phyloP scores from a whole-genome alignment of 2,113 vertebrate genomes.

The Theristicus caerulescens region DNA sequence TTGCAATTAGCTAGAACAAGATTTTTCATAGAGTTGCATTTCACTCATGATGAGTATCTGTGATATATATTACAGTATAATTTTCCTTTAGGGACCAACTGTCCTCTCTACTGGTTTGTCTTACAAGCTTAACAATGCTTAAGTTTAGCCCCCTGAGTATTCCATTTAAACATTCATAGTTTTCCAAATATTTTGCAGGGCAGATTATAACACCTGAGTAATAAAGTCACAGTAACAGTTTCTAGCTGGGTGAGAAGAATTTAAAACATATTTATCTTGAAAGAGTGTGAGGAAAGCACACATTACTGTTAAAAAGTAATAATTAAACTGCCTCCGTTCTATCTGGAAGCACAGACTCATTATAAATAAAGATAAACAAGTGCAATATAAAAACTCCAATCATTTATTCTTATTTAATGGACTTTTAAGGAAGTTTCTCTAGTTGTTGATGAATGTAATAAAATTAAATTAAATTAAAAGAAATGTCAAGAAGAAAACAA shows the following conservation, averaged over 20 bases:
- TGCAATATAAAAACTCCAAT: conserved; percentile 35
- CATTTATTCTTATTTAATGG: conserved; percentile 72
- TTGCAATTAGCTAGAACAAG: not conserved
- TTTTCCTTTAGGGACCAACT: not conserved
- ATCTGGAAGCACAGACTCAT: conserved; percentile 52
- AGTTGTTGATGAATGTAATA: conserved; percentile 70
- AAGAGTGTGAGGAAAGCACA: conserved; percentile 3
- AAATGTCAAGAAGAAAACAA: conserved; percentile 75
- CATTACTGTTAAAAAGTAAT: conserved; percentile 62
- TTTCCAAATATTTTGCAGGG: conserved; percentile 55
- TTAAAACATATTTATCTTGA: conserved; percentile 60
- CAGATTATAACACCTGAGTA: not conserved
- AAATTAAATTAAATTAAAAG: conserved; percentile 75
- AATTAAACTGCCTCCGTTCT: conserved; percentile 56
- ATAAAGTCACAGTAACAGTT: conserved; percentile 35
- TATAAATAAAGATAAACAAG: conserved; percentile 77
- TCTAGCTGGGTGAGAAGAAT: conserved; percentile 25
- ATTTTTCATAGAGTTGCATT: not conserved
- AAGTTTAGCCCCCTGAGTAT: not conserved
- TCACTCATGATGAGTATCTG: not conserved
- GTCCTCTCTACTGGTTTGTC: not conserved
- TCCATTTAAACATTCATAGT: not conserved
- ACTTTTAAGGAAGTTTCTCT: conserved; percentile 69
- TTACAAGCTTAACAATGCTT: not conserved
- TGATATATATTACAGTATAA: not conserved